Base-by-base conservation (phyloP, 2,113 vertebrate genomes). In the Verasper variegatus region DNA sequence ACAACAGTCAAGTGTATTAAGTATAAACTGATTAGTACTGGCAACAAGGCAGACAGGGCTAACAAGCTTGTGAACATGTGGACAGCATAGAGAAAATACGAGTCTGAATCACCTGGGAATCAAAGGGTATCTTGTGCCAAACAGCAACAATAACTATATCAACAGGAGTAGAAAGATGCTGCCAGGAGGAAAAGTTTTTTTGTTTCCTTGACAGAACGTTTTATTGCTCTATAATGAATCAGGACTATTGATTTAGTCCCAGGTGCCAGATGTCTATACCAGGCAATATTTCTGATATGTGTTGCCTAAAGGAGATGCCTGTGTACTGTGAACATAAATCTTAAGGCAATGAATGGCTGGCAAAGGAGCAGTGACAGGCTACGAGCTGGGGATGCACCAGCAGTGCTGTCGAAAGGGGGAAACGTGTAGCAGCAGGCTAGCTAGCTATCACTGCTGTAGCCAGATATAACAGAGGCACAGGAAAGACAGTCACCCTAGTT, bases 231-330 rank as follows among this genome's bases (percentile, higher is more conserved):
- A 67, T 71, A 76, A 77, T 69, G 3, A 72, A 80, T 21, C 71
- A 72, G n/a, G 18, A 61, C n/a, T 7, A 76, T 26, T 55, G 27
- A 80, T 78, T 80, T 62, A 51, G 47, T 66, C 72, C 51, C 42
- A 78, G 63, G 42, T 79, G 49, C 49, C 68, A 64, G 54, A 82
- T 80, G 59, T 81, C 65, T 82, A 21, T 8, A 71, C 54, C 51
- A 70, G 35, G 47, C 51, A 68, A 61, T 77, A 74, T 73, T 68
- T 87, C 62, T 76, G 69, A 83, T 78, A 74, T 62, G 56, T 74
- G 42, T 59, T 52, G 76, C 60, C 59, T 74, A 14, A 40, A 81
- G 70, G 52, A 71, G 52, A 37, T 71, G 45, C 54, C 18, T 47
- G 23, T 59, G 52, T 68, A 75, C 68, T 66, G 49, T 74, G 35